Conservation (phyloP, 2,888 invertebrate species). For the Hirtodrosophila histrioides region DNA sequence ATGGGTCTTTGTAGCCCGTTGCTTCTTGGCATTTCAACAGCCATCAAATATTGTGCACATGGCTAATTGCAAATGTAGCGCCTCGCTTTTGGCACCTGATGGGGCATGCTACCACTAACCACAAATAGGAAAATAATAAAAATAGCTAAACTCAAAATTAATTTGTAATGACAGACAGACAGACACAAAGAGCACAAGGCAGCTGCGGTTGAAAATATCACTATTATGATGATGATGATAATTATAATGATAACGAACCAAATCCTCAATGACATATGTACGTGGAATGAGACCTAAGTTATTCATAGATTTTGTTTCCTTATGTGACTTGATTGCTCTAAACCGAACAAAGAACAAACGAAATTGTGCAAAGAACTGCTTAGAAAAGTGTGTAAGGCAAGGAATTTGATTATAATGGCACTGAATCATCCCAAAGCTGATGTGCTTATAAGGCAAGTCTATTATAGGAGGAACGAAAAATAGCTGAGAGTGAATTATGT, state of each 20-base stretch:
- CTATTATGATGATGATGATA: conserved; percentile 17
- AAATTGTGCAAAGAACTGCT: conserved; percentile 6
- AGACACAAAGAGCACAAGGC: conserved; percentile 53
- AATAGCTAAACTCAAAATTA: conserved; percentile 57
- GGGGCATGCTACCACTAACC: conserved; percentile 61
- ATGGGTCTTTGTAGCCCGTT: conserved; percentile 29
- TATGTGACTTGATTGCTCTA: conserved; percentile 14
- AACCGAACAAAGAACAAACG: conserved; percentile 23
- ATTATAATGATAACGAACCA: conserved; percentile 29
- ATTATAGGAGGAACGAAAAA: too few species aligned
- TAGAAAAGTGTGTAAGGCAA: conserved; percentile 1
- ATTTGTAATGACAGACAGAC: conserved; percentile 70
- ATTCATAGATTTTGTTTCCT: conserved; percentile 41
- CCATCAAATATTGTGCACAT: conserved; percentile 63
- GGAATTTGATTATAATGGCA: conserved; percentile 2
- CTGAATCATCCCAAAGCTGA: conserved; percentile 15
- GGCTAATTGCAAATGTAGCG: conserved; percentile 76
- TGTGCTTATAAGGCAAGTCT: too few species aligned
- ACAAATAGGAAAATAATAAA: conserved; percentile 40
- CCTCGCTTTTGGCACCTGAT: conserved; percentile 77
- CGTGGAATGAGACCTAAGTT: conserved; percentile 11
- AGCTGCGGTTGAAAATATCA: conserved; percentile 40
- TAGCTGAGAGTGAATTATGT: too few species aligned
- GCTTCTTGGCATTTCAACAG: conserved; percentile 54
- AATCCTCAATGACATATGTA: conserved; percentile 36